Percentiles rank a stretch among this genome's conserved stretches.
These are phyloP conservation scores for Cabera pusaria DNA, from an alignment of 2,888 invertebrate species.

Conservation along the genomic window DNA sequence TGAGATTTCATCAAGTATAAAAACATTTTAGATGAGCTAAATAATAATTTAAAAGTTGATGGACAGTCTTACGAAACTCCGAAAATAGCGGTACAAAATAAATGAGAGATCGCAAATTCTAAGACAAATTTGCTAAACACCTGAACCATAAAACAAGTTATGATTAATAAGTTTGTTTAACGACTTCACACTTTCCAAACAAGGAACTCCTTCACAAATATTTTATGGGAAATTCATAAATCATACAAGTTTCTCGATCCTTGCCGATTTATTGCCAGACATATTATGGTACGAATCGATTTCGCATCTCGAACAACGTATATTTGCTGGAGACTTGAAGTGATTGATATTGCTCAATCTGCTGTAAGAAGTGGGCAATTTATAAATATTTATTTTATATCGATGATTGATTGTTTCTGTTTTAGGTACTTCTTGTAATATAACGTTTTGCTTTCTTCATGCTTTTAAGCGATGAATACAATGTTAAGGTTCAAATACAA, in stretches of 20 bases:
- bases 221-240: slow-evolving; percentile 21
- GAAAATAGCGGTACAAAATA: too few relatives aligned
- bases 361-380: not conserved
- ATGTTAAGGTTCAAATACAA: too few relatives aligned
- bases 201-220: slow-evolving; percentile 14
- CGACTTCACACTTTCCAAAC: slow-evolving; percentile 18
- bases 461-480: too few relatives aligned
- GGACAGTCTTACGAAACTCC: too few relatives aligned
- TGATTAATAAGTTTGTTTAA: slow-evolving; percentile 19
- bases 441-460: too few relatives aligned
- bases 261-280: slow-evolving; percentile 16
- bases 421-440: too few relatives aligned
- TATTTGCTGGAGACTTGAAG: slow-evolving; percentile 9
- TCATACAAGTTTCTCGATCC: slow-evolving; percentile 18
- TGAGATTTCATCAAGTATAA: too few relatives aligned
- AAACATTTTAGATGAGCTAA: too few relatives aligned
- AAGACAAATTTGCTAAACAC: slow-evolving; percentile 4
- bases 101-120: too few relatives aligned
- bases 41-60: too few relatives aligned
- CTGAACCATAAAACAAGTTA: slow-evolving; percentile 17
- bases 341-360: slow-evolving; percentile 17
- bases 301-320: slow-evolving; percentile 15
- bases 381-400: not conserved
- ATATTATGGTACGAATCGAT: slow-evolving; percentile 16
- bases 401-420: slow-evolving; percentile 5